Percentiles rank a stretch among this genome's conserved stretches.
Conservation (phyloP, 2,113 vertebrate genomes). For the Pteronura brasiliensis region DNA sequence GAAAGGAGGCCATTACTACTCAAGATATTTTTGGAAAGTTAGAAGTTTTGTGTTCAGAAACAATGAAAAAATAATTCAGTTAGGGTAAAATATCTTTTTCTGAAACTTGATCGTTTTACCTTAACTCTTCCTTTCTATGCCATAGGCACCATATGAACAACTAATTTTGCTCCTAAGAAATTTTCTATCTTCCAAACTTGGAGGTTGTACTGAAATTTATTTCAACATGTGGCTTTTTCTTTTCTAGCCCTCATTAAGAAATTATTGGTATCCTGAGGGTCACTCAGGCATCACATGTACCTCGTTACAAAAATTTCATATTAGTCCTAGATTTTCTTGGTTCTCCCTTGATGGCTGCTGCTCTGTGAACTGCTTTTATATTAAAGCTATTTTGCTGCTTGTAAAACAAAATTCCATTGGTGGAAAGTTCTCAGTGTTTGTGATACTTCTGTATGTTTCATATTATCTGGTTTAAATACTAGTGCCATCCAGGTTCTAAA, state of each 20-base stretch:
- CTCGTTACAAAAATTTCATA: not conserved
- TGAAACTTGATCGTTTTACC: not conserved
- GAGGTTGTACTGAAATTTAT: not conserved
- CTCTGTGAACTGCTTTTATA: not conserved
- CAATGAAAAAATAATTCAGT: not conserved
- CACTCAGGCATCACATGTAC: not conserved
- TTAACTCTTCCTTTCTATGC: not conserved
- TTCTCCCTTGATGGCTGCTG: not conserved
- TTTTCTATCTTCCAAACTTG: not conserved
- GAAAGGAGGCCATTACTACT: slow-evolving; percentile 62
- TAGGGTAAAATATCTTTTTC: not conserved
- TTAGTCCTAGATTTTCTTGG: not conserved
- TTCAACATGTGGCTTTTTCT: not conserved
- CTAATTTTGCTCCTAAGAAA: not conserved
- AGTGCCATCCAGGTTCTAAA: slow-evolving; percentile 19
- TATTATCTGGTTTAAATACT: not conserved
- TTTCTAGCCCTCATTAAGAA: not conserved
- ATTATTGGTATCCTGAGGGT: not conserved
- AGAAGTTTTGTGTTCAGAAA: not conserved
- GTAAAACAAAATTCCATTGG: slow-evolving; percentile 10
- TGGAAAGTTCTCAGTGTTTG: not conserved
- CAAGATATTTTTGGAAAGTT: slow-evolving; percentile 22
- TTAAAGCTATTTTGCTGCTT: not conserved
- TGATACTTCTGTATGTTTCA: not conserved
- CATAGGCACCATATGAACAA: not conserved